Evolutionary conservation across 2,113 vertebrate genomes (phyloP).

Genomic region (Sturnus vulgaris): DNA sequence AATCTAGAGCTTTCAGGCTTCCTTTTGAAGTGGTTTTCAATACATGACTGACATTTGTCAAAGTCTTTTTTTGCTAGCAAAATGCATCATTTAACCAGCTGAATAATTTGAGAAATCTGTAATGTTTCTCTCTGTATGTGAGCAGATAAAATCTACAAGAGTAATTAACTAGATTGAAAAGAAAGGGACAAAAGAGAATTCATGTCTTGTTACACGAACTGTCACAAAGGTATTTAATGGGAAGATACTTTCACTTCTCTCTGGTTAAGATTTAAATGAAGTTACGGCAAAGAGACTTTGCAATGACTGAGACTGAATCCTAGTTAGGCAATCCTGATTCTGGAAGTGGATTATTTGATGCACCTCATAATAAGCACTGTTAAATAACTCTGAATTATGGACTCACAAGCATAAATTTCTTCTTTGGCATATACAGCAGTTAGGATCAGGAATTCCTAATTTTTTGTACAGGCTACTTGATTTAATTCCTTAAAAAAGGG

Average conservation of each 20-base stretch:
- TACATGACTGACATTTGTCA: background rate
- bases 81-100: background rate
- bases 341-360: background rate
- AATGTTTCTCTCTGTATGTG: background rate
- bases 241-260: background rate
- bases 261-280: background rate
- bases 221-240: background rate
- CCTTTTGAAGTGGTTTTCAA: background rate
- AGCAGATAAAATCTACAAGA: conserved; percentile 7
- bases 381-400: background rate
- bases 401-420: background rate
- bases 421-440: background rate
- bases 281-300: background rate
- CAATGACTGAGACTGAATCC: background rate
- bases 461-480: background rate
- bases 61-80: background rate
- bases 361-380: background rate
- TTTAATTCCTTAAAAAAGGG: background rate
- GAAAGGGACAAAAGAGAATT: background rate
- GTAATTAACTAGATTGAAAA: background rate
- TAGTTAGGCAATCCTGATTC: background rate
- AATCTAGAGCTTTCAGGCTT: background rate
- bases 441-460: background rate
- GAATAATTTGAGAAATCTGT: background rate
- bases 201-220: background rate